Evolutionary conservation across 2,888 invertebrate genomes (phyloP).

Genomic region (Dioctria linearis): DNA sequence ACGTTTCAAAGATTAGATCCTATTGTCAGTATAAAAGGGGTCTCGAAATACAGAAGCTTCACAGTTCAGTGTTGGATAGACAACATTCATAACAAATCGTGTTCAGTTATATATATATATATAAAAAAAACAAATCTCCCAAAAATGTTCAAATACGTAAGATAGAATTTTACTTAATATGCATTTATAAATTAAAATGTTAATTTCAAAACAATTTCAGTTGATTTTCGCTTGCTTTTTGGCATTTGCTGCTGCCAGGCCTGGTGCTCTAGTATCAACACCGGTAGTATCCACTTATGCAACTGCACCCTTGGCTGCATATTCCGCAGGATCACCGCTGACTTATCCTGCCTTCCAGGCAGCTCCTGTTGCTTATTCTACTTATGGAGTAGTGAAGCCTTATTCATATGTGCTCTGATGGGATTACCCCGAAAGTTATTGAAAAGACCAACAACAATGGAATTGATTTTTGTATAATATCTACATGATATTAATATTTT

Average conservation of each 20-base stretch:
- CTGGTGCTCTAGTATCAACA: conserved; percentile 64
- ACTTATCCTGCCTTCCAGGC: conserved; percentile 54
- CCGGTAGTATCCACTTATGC: conserved; percentile 62
- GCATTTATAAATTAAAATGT: not conserved
- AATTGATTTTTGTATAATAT: not conserved
- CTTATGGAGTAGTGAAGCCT: conserved; percentile 29
- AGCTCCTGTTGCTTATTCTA: conserved; percentile 39
- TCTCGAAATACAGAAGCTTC: not conserved
- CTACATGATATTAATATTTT: not conserved
- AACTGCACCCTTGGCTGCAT: conserved; percentile 64
- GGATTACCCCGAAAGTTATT: not conserved
- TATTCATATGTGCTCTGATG: conserved; percentile 22
- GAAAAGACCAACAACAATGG: not conserved
- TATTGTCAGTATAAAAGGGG: conserved; percentile 15
- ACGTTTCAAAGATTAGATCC: not conserved
- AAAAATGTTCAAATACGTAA: conserved; percentile 73
- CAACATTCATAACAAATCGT: conserved; percentile 25
- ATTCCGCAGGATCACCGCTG: conserved; percentile 63
- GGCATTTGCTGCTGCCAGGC: conserved; percentile 74
- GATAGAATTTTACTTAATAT: not conserved
- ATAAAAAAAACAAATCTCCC: not conserved
- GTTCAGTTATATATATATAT: conserved; percentile 10
- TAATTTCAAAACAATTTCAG: conserved; percentile 50
- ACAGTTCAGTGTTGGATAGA: conserved; percentile 22
- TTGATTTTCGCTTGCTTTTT: conserved; percentile 66